These are phyloP conservation scores for Elmis aenea DNA, from an alignment of 2,888 invertebrate species.

Conservation along the genomic window DNA sequence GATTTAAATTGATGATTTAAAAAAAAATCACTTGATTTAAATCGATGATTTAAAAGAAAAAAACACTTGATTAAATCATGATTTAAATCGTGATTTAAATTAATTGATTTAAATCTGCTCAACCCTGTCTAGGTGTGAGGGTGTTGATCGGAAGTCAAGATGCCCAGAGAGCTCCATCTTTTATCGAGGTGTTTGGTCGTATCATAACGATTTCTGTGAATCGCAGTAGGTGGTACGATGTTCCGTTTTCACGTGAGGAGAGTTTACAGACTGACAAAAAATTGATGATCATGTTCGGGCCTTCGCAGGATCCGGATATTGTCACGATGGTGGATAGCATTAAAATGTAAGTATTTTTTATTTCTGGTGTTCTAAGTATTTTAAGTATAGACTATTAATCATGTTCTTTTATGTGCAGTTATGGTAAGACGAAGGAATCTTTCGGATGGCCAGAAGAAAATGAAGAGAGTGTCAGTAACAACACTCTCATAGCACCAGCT, in stretches of 20 bases:
- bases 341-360: conserved; percentile 57
- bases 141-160: conserved; percentile 84
- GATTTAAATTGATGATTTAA: too few species aligned
- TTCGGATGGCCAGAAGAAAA: conserved; percentile 97
- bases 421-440: conserved; percentile 91
- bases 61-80: too few species aligned
- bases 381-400: too few species aligned
- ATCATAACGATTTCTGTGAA: conserved; percentile 66
- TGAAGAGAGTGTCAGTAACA: conserved; percentile 59
- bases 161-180: conserved; percentile 69
- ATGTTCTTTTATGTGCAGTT: conserved; percentile 54
- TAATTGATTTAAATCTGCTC: background rate
- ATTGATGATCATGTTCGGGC: conserved; percentile 75
- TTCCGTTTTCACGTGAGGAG: conserved; percentile 91
- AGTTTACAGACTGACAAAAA: conserved; percentile 89
- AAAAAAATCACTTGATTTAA: too few species aligned
- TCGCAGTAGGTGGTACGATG: conserved; percentile 89
- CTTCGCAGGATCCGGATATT: conserved; percentile 80
- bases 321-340: conserved; percentile 92
- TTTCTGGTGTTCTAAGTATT: too few species aligned
- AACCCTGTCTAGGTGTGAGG: conserved; percentile 58
- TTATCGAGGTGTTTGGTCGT: conserved; percentile 71
- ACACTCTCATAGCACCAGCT: conserved; percentile 30
- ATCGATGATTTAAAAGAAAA: too few species aligned
- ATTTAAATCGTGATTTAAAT: background rate